Percentiles rank a stretch among this genome's conserved stretches.
Conservation (phyloP, 2,888 invertebrate species). For the Rosalia funebris region DNA sequence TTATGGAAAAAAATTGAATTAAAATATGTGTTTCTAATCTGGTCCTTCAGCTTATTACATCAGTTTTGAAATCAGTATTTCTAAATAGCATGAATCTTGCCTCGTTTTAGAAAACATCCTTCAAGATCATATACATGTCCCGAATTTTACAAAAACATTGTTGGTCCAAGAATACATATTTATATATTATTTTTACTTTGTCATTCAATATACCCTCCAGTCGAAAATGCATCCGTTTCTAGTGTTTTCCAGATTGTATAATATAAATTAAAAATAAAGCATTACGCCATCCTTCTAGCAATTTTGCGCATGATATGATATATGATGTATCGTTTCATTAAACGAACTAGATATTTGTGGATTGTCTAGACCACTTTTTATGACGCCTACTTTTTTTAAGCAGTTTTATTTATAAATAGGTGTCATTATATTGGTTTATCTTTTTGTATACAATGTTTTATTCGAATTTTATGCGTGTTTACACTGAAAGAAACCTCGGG, state of each 20-base stretch:
- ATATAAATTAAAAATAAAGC: not conserved
- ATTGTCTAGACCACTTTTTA: slow-evolving; percentile 12
- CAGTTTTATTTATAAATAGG: not conserved
- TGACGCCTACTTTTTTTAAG: not conserved
- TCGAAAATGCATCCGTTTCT: not conserved
- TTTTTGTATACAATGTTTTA: not conserved
- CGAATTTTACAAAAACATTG: no score
- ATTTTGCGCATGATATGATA: not conserved
- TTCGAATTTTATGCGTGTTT: not conserved
- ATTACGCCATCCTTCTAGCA: not conserved
- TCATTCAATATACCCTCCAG: no score
- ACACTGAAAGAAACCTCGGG: not conserved
- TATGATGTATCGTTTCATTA: not conserved
- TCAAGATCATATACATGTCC: no score
- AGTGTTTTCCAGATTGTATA: not conserved
- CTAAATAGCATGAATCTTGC: no score
- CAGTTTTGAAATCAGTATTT: no score
- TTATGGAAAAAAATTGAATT: no score
- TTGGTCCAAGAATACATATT: no score
- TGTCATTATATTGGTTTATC: not conserved
- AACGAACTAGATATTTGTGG: not conserved
- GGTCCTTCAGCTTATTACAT: no score
- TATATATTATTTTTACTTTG: no score
- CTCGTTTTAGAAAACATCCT: no score
- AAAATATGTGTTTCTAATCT: no score